Base-by-base conservation (phyloP, 2,797 vertebrate genomes). In the Pangasius krempfi region DNA sequence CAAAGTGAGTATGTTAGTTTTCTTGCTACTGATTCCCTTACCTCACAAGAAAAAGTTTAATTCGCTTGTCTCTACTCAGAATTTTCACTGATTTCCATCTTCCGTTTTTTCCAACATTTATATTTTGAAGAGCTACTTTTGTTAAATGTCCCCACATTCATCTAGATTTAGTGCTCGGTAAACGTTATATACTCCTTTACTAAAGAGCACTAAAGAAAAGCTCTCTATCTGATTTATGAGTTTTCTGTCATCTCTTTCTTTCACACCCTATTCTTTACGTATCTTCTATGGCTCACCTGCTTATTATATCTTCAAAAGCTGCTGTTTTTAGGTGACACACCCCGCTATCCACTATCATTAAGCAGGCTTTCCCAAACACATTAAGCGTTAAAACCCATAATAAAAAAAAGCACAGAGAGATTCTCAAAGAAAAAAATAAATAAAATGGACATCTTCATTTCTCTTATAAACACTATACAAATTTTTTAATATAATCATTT, bases 1-100 rank as follows among this genome's bases (percentile, higher is more conserved):
- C 91, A 96, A 96, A 96, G 97, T 97, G 94, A 93, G 96, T 94
- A 52, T 58, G 47, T 73, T 27, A 56, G 47, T 73, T 44, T 47
- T 68, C 25, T 56, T 4, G 14, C 2, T 56, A 20, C 10, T 27
- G 40, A 75, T 13, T 27, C 10, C 22, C 5, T 47, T 47, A 47
- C 47, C 72, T 47, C 20, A 33, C 20, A n/a, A 30, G 5, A 66
- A 66, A 66, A 4, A 9, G 7, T 73, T 22, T 0, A 5, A 30
- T 5, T 30, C 64, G 5, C 33, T 40, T 12, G 37, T 73, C 20
- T 73, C 20, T 40, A 9, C 70, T 73, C 7, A 40, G 16, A 70
- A 8, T 37, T 37, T 70, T 20, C 5, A 30, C 7, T 37, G 0
- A 70, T 20, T 20, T 44, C 37, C 44, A 25, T 73, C 9, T 16